Base-by-base conservation (phyloP, 1,140 invertebrate genomes). In the Helicoverpa zea region DNA sequence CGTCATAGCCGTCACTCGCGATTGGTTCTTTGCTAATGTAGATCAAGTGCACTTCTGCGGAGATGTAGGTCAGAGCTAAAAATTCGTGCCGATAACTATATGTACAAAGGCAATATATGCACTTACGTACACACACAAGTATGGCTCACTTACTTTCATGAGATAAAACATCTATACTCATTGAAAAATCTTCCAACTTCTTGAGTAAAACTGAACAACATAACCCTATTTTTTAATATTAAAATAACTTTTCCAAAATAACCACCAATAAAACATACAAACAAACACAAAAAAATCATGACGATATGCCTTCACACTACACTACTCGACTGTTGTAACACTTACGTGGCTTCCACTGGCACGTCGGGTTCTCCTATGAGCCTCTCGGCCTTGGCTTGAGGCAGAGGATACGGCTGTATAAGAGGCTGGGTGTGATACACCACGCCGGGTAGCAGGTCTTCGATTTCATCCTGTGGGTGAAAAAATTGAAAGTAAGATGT, bases 331-430 rank as follows among this genome's bases (percentile, higher is more conserved):
- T 18, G 10, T 16, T 72, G 30, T 12, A 49, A 23, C 54, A 92
- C 91, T 97, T 96, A 97, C 97, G 97, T 97, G 83, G 97, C 96
- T 95, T 97, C 97, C 1, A 97, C 97, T 9, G 97, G 97, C 52
- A 97, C 95, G 70, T 96, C 94, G 29, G 96, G 96, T 83, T 97
- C 96, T 12, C 97, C 97, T 56, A 97, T 96, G 35, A 97, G 95
- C 88, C 96, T 96, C 89, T 97, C 97, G 0, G 97, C 96, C 49
- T 95, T 95, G 0, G 97, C 95, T 76, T 96, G 96, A 12, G 96
- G 96, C 2, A 96, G 96, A 12, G 97, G 97, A 86, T 97, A 97
- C 2, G 96, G 96, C 83, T 97, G 97, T 81, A 97, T 96, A 18
- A 97, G 87, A 0, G 97, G 96, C 79, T 97, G 96, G 0, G 96